Evolutionary conservation across 2,888 invertebrate species (phyloP), one percentile per base, ranked within the genome.

Genomic region (Coelinius sp.): DNA sequence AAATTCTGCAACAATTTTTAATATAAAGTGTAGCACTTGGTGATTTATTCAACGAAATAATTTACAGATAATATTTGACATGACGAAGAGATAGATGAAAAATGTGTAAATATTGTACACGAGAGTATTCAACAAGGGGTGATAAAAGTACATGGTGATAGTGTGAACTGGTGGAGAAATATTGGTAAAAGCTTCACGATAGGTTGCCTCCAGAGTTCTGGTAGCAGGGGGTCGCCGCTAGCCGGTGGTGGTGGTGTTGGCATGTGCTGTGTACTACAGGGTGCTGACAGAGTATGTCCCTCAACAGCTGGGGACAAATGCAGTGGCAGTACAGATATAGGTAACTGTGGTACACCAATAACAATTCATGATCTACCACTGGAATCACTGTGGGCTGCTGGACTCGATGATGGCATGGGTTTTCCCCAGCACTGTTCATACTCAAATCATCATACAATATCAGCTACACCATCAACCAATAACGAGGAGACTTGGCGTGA

Each of bases 331-430:
- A 74, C 78, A 44, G 80, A 79, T 41, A 70, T 68, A 70, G 70
- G 71, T 52, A 72, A 75, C n/a, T 73, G 73, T 49, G 71, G 65
- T 52, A 70, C 74, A 22, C 64, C 75, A 49, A 73, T 72, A 4
- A 46, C 76, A n/a, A 66, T 71, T 25, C 71, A 76, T 27, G 84
- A 85, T 71, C 79, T 86, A 70, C 86, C 86, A 64, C 79, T 86
- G 68, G 87, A 87, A 78, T 87, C 86, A 14, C 86, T 87, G 59
- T 87, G 87, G 87, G 87, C 87, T 24, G 87, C 87, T 24, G 87
- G 86, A n/a, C 79, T 86, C 69, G 86, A 86, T 77, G 84, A 86
- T 31, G 86, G 86, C 62, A 86, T 86, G 86, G 87, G 87, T 1
- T 85, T 86, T 70, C 84, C 85, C 2, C 84, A 83, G 71, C 79